These are phyloP conservation scores for Chromobotia macracanthus DNA, from an alignment of 2,797 vertebrate species.

Conservation along the genomic window DNA sequence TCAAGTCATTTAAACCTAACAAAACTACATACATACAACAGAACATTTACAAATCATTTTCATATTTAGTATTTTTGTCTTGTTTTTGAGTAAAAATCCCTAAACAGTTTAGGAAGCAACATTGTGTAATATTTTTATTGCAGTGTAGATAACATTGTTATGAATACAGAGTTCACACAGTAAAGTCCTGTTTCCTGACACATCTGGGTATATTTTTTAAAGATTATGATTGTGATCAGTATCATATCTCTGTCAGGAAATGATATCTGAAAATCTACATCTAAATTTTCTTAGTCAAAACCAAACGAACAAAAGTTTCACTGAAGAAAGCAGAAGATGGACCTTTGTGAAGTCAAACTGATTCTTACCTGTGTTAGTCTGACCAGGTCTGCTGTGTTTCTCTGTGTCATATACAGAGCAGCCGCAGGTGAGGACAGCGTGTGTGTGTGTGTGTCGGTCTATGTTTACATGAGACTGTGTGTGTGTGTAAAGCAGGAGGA, in stretches of 20 bases:
- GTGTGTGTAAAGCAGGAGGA: constrained; percentile 11
- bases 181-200: neutral
- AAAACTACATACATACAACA: too few species aligned
- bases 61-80: too few species aligned
- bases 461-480: neutral
- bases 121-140: too few species aligned
- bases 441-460: constrained; percentile 5
- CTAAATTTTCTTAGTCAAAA: neutral
- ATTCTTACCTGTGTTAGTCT: neutral
- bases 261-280: neutral
- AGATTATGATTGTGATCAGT: neutral
- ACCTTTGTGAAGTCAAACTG: neutral
- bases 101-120: too few species aligned
- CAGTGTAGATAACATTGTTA: too few species aligned
- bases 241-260: constrained; percentile 1
- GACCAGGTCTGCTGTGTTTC: neutral
- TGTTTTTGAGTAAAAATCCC: too few species aligned
- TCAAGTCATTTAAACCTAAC: too few species aligned
- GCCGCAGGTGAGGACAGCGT: constrained; percentile 40
- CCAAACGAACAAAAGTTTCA: neutral
- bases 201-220: neutral
- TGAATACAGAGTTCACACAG: neutral
- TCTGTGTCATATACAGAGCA: constrained; percentile 21
- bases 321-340: neutral
- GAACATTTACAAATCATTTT: too few species aligned